A percentile compares a stretch with the other conserved stretches of the same genome.
phyloP scores from a whole-genome alignment of 2,797 vertebrate genomes.

The Cirrhinus mrigala region DNA sequence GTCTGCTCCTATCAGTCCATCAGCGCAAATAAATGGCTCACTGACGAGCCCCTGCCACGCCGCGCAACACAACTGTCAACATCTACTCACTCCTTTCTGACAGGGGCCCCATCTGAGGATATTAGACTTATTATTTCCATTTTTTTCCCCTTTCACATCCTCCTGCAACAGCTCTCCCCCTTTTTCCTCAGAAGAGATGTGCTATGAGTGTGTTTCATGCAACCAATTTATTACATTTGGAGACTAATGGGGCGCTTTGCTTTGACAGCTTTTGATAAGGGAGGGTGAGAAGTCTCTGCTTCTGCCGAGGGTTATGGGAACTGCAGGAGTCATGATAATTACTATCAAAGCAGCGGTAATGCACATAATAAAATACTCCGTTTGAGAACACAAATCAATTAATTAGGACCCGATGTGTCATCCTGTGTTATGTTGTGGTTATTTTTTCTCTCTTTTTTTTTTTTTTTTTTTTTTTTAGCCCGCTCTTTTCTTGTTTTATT shows the following conservation, averaged over 20 bases:
- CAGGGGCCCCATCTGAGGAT: conserved; percentile 54
- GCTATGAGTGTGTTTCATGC: conserved; percentile 59
- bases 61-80: conserved; percentile 58
- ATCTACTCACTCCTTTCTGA: conserved; percentile 52
- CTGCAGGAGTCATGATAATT: conserved; percentile 63
- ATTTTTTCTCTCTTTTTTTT: not conserved
- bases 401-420: conserved; percentile 62
- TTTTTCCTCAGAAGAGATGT: conserved; percentile 53
- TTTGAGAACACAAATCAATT: conserved; percentile 66
- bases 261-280: conserved; percentile 64
- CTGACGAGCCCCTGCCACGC: conserved; percentile 56
- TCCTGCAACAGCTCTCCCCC: conserved; percentile 36
- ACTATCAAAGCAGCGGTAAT: conserved; percentile 63
- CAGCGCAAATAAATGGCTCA: conserved; percentile 59
- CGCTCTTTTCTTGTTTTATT: conserved; percentile 31
- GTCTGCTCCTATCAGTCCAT: conserved; percentile 58
- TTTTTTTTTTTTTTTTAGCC: conserved; percentile 19
- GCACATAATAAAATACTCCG: conserved; percentile 55
- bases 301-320: conserved; percentile 58
- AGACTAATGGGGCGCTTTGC: conserved; percentile 63
- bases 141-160: conserved; percentile 31
- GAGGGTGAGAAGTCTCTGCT: conserved; percentile 56
- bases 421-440: conserved; percentile 56
- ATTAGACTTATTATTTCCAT: conserved; percentile 55
- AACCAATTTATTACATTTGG: conserved; percentile 64